These are phyloP conservation scores for Homalodisca vitripennis DNA, from an alignment of 1,140 invertebrate genomes.

Conservation along the genomic window DNA sequence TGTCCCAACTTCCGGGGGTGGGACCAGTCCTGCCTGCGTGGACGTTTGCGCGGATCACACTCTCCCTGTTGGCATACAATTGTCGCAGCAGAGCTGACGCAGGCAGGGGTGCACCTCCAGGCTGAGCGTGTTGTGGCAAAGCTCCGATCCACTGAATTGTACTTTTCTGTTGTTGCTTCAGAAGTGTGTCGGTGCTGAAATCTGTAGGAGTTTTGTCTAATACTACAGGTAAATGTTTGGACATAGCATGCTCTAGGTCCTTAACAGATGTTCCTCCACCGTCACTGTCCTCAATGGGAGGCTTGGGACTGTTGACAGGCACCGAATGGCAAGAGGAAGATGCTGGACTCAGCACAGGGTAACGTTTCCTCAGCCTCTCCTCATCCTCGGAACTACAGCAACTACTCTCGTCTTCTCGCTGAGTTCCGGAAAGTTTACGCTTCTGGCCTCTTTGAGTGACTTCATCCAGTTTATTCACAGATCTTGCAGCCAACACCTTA, in stretches of 20 bases:
- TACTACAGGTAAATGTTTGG: conserved; percentile 82
- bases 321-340: conserved; percentile 57
- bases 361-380: conserved; percentile 50
- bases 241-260: conserved; percentile 94
- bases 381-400: conserved; percentile 55
- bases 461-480: conserved; percentile 36
- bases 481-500: conserved; percentile 31
- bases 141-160: conserved; percentile 94
- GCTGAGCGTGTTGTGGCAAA: conserved; percentile 35
- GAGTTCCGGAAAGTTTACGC: conserved; percentile 49
- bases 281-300: conserved; percentile 45
- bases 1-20: conserved; percentile 43
- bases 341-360: conserved; percentile 58
- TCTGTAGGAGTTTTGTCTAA: conserved; percentile 68
- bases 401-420: conserved; percentile 52
- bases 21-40: conserved; percentile 62
- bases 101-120: conserved; percentile 53
- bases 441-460: conserved; percentile 52
- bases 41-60: conserved; percentile 89
- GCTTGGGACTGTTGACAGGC: conserved; percentile 48
- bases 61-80: conserved; percentile 90
- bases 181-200: conserved; percentile 80
- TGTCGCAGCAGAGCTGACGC: conserved; percentile 86
- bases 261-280: conserved; percentile 69
- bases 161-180: conserved; percentile 80